These are phyloP conservation scores for Sebastolobus alascanus DNA, from an alignment of 2,797 vertebrate genomes.

Conservation along the genomic window DNA sequence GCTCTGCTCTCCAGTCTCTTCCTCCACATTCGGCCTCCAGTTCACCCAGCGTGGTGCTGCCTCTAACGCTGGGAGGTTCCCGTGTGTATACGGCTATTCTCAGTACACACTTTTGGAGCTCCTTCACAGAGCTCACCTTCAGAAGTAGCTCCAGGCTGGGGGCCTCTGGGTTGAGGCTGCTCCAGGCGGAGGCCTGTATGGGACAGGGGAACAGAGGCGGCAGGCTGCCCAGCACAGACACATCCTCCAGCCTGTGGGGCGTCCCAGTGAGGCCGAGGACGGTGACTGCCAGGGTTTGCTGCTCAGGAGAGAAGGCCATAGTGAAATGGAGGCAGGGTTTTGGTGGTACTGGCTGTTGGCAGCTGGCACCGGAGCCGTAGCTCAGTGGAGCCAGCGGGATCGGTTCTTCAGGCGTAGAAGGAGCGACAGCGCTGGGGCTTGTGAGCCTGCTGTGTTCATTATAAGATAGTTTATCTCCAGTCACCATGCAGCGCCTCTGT, in stretches of 20 bases:
- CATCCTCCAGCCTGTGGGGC: conserved; percentile 72
- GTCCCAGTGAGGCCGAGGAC: conserved; percentile 76
- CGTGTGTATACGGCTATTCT: conserved; percentile 70
- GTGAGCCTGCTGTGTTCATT: conserved; percentile 74
- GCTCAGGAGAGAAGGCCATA: conserved; percentile 79
- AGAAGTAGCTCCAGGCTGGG: conserved; percentile 71
- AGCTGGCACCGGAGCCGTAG: conserved; percentile 69
- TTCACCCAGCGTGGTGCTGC: conserved; percentile 75
- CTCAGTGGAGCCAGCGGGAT: conserved; percentile 70
- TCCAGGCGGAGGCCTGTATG: conserved; percentile 56
- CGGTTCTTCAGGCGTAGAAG: conserved; percentile 59
- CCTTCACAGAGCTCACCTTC: conserved; percentile 74
- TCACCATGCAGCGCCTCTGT: conserved; percentile 80
- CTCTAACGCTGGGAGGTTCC: conserved; percentile 60
- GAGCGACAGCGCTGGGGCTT: conserved; percentile 25
- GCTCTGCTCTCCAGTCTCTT: conserved; percentile 77
- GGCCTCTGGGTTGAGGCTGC: conserved; percentile 61
- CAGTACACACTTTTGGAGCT: conserved; percentile 79
- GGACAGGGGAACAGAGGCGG: conserved; percentile 78
- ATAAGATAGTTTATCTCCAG: conserved; percentile 64
- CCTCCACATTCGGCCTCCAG: conserved; percentile 78
- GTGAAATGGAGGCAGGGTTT: conserved; percentile 83
- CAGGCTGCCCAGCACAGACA: conserved; percentile 80
- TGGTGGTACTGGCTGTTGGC: conserved; percentile 40
- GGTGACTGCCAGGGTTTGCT: conserved; percentile 75